Conservation (phyloP, 2,797 vertebrate genomes). For the Podarcis lilfordi region DNA sequence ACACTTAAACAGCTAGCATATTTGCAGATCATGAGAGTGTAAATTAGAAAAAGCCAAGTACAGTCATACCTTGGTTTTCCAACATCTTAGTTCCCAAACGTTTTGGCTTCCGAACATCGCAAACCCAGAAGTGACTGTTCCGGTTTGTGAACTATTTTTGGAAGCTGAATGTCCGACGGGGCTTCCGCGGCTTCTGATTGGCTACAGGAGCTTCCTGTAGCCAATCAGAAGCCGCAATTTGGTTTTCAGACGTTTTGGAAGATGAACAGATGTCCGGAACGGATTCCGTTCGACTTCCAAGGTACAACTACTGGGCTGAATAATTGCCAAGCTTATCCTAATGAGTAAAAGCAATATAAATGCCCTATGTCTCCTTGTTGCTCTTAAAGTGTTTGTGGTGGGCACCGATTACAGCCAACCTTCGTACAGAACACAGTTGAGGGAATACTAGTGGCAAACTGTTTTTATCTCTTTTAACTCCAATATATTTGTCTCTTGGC, state of each 20-base stretch:
- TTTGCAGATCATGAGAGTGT: constrained; percentile 41
- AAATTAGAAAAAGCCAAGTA: constrained; percentile 19
- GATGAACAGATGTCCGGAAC: too few relatives aligned
- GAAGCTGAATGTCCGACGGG: too few relatives aligned
- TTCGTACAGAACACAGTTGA: background rate
- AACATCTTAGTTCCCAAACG: too few relatives aligned
- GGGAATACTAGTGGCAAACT: background rate
- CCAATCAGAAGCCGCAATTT: too few relatives aligned
- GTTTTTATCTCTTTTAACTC: background rate
- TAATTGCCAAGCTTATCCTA: constrained; percentile 45
- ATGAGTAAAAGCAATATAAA: constrained; percentile 39
- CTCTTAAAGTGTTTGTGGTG: constrained; percentile 33
- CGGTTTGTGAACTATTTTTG: too few relatives aligned
- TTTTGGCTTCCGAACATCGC: too few relatives aligned
- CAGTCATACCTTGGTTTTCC: too few relatives aligned
- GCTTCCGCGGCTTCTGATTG: too few relatives aligned
- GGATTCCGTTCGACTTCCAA: too few relatives aligned
- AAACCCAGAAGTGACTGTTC: too few relatives aligned
- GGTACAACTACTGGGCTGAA: constrained; percentile 23
- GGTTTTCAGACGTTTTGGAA: too few relatives aligned
- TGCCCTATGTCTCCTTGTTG: constrained; percentile 41
- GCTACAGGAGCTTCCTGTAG: too few relatives aligned
- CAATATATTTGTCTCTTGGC: background rate
- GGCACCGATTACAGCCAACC: background rate
- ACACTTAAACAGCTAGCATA: constrained; percentile 12